A percentile compares a stretch with the other conserved stretches of the same genome.
Conservation (phyloP, 2,888 invertebrate species). For the Andrena praecox region DNA sequence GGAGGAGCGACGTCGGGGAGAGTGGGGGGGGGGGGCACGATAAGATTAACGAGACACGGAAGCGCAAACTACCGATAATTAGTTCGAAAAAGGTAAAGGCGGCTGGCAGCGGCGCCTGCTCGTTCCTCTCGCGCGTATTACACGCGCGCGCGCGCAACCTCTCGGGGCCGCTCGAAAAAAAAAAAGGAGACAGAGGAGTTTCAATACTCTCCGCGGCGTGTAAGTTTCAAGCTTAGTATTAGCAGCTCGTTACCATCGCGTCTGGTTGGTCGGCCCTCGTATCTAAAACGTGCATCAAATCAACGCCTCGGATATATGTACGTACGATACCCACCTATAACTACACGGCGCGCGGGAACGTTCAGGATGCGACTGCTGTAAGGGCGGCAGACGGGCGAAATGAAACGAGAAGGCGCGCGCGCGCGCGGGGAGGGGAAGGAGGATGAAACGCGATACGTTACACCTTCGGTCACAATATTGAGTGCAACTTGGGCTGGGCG, state of each 20-base stretch:
- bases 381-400: constrained; percentile 51
- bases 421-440: constrained; percentile 26
- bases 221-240: constrained; percentile 61
- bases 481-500: constrained; percentile 78
- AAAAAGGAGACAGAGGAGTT: constrained; percentile 45
- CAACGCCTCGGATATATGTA: constrained; percentile 59
- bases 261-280: constrained; percentile 64
- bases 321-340: background rate
- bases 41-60: constrained; percentile 60
- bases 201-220: constrained; percentile 52
- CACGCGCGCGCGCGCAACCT: background rate
- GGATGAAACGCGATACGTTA: constrained; percentile 79
- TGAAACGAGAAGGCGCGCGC: constrained; percentile 50
- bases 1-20: background rate
- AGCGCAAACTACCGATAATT: constrained; percentile 59
- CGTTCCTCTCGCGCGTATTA: background rate
- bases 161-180: background rate
- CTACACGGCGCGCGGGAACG: constrained; percentile 56
- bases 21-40: background rate
- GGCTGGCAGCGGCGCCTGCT: constrained; percentile 25
- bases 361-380: constrained; percentile 36
- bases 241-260: constrained; percentile 70
- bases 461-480: constrained; percentile 83
- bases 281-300: constrained; percentile 74
- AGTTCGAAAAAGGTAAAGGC: constrained; percentile 49